phyloP scores from a whole-genome alignment of 2,888 invertebrate species.

The Melieria omissa region DNA sequence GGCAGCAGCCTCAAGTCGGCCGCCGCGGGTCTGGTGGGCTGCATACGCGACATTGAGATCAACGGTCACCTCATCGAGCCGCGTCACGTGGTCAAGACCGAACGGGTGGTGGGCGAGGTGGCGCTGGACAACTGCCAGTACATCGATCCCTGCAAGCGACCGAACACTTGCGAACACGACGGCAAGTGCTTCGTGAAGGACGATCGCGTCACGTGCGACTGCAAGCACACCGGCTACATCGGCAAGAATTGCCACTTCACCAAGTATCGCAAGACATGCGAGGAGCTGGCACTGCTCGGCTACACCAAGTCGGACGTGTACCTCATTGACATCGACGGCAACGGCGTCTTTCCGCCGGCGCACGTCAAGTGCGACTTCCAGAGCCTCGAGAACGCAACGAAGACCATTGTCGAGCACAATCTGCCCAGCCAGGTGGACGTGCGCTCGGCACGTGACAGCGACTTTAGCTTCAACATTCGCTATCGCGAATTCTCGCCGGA shows the following conservation, averaged over 20 bases:
- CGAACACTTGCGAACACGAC: conserved; percentile 92
- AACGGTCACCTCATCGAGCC: conserved; percentile 86
- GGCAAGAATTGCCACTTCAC: conserved; percentile 96
- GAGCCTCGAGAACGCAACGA: conserved; percentile 84
- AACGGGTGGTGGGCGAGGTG: conserved; percentile 87
- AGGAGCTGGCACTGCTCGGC: conserved; percentile 88
- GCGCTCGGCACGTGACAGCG: conserved; percentile 79
- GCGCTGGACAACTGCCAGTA: conserved; percentile 91
- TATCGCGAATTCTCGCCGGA: conserved; percentile 90
- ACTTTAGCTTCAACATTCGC: conserved; percentile 86
- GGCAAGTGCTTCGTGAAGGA: conserved; percentile 91
- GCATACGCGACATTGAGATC: conserved; percentile 88
- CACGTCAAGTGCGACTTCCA: conserved; percentile 94
- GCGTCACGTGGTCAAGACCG: conserved; percentile 81
- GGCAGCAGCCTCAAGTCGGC: conserved; percentile 82
- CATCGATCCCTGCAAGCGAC: conserved; percentile 88
- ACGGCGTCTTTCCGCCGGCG: conserved; percentile 90
- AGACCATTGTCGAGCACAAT: conserved; percentile 91
- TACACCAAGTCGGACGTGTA: conserved; percentile 92
- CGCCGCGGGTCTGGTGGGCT: conserved; percentile 86
- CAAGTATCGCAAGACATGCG: conserved; percentile 89
- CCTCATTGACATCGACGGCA: conserved; percentile 93
- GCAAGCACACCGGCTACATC: conserved; percentile 88
- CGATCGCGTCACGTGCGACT: conserved; percentile 88
- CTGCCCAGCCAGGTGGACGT: conserved; percentile 91